phyloP scores from a whole-genome alignment of 2,888 invertebrate genomes.

The Geotrupes spiniger region DNA sequence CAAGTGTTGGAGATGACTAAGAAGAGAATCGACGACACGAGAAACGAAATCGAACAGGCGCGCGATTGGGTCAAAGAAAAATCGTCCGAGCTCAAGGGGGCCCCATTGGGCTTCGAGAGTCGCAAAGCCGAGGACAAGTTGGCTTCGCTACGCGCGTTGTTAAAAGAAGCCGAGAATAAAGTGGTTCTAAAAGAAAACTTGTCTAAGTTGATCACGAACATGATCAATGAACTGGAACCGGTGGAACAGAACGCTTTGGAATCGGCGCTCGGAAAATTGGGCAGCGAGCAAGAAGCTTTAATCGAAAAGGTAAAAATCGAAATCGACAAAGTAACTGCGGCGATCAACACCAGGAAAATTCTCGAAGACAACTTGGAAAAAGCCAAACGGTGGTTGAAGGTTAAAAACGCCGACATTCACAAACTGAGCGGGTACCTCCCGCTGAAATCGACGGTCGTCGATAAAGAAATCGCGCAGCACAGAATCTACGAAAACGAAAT shows the following conservation, averaged over 20 bases:
- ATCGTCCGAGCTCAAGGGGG: slow-evolving; percentile 63
- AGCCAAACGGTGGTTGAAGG: slow-evolving; percentile 77
- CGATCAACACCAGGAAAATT: slow-evolving; percentile 69
- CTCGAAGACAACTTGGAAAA: slow-evolving; percentile 77
- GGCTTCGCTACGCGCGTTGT: slow-evolving; percentile 66
- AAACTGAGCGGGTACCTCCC: slow-evolving; percentile 76
- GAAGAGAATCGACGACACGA: slow-evolving; percentile 78
- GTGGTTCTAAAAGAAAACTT: slow-evolving; percentile 78
- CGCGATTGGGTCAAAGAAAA: slow-evolving; percentile 78
- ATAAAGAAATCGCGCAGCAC: slow-evolving; percentile 74
- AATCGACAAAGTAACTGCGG: slow-evolving; percentile 67
- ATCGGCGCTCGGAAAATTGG: slow-evolving; percentile 66
- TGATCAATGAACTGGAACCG: slow-evolving; percentile 82
- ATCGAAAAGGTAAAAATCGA: slow-evolving; percentile 69
- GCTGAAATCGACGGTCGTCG: slow-evolving; percentile 76
- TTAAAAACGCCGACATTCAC: slow-evolving; percentile 71
- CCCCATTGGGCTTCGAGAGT: slow-evolving; percentile 72
- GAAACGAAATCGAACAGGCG: slow-evolving; percentile 74
- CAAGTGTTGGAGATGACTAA: slow-evolving; percentile 81
- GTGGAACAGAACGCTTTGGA: slow-evolving; percentile 80
- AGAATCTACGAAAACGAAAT: slow-evolving; percentile 75
- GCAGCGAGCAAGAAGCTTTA: slow-evolving; percentile 73
- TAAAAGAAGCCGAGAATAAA: slow-evolving; percentile 84
- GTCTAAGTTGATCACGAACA: slow-evolving; percentile 77
- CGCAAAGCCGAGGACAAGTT: slow-evolving; percentile 73